Conservation (phyloP, 2,113 vertebrate genomes). For the Fregata magnificens region DNA sequence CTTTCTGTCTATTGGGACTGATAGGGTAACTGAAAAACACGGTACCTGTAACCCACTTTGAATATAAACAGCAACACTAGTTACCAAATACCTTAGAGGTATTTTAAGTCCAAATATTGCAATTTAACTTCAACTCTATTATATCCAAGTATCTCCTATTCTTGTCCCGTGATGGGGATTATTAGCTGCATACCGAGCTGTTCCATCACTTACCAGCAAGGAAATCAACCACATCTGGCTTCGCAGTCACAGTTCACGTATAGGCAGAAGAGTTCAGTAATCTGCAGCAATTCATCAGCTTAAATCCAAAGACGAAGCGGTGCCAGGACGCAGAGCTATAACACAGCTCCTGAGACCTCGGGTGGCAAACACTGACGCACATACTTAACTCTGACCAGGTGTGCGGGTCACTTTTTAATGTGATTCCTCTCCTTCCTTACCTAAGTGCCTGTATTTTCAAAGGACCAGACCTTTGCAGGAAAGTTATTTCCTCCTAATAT, state of each 20-base stretch:
- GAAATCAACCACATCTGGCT: neutral
- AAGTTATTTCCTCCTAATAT: neutral
- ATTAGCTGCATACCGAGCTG: neutral
- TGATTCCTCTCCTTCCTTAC: neutral
- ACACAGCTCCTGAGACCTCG: fast-evolving
- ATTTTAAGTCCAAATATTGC: neutral
- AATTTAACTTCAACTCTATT: neutral
- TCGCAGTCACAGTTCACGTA: fast-evolving
- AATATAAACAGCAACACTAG: neutral
- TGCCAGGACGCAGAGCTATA: neutral
- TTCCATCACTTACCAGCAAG: neutral
- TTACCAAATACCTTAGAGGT: neutral
- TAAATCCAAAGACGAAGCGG: fast-evolving
- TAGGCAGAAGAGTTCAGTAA: neutral
- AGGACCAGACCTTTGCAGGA: neutral
- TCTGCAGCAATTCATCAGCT: neutral
- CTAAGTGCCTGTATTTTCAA: neutral
- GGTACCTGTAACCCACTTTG: neutral
- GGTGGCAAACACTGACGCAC: fast-evolving
- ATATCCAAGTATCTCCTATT: neutral
- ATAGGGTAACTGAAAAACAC: neutral
- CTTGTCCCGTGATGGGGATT: neutral
- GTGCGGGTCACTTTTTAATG: neutral
- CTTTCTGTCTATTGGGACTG: no score
- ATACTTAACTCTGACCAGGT: neutral